Base-by-base conservation (phyloP, 2,797 vertebrate species). In the Telmatherina bonti region DNA sequence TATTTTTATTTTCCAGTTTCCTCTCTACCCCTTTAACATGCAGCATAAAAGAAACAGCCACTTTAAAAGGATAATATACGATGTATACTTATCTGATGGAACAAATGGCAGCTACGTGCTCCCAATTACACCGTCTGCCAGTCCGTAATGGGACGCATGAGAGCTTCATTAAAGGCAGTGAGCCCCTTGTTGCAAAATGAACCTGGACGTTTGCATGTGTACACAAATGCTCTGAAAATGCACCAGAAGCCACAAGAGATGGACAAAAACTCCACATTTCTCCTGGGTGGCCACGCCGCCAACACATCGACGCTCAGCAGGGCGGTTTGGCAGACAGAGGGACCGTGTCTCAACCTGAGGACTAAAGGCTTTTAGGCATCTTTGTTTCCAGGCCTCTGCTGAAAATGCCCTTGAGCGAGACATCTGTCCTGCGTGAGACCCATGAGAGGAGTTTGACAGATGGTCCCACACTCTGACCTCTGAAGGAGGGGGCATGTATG, bases 141-240 rank as follows among this genome's bases (percentile, higher is more conserved):
- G 63, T 9, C 33, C 20, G 65, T 88, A 91, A 92, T 86, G 35
- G 73, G 76, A 85, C 30, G 70, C 88, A 90, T 84, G 79, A 85
- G 82, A 65, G 73, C 59, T 47, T 56, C 63, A 73, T 89, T 82
- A 82, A 53, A 31, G 45, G 49, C 24, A n/a, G 15, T 36, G 70
- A 84, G 49, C 36, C 45, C 45, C 45, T 60, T 51, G 33, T 67
- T 72, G 30, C 43, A 36, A 47, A 57, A 68, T 52, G 22, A 35
- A 82, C 54, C 24, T 0, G 1, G n/a, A 76, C 66, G 82, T 83
- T 72, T 78, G 62, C 78, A 67, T 72, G 51, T 2, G 12, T 43
- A 62, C 52, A 70, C 72, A 78, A 77, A 82, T 70, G 27, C 35
- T 62, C 51, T 22, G 10, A 4, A 51, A 51, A 51, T 24, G 27